A percentile compares a stretch with the other conserved stretches of the same genome.
Evolutionary conservation across 1,140 invertebrate genomes (phyloP).

Genomic region (Halictus rubicundus): DNA sequence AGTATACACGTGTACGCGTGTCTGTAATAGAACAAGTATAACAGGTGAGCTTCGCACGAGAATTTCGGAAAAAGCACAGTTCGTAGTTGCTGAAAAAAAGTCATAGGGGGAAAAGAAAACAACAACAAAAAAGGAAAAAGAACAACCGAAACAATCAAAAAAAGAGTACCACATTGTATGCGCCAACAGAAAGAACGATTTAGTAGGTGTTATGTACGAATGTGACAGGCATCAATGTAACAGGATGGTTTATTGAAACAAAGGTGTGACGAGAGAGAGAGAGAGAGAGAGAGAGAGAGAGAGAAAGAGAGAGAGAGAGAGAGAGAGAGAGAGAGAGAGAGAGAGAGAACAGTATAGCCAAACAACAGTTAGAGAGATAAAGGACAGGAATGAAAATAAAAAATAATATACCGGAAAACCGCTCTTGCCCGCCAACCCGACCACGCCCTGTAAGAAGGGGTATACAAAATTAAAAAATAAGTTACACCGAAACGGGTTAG

Average conservation of each 20-base stretch:
- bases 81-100: constrained; percentile 20
- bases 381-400: constrained; percentile 79
- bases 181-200: constrained; percentile 18
- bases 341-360: constrained; percentile 36
- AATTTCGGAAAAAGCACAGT: constrained; percentile 40
- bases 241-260: constrained; percentile 22
- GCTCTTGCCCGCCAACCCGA: constrained; percentile 90
- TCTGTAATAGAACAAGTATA: background rate
- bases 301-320: too few relatives aligned
- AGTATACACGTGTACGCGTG: background rate
- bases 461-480: constrained; percentile 79
- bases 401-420: constrained; percentile 92
- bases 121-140: background rate
- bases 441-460: constrained; percentile 86
- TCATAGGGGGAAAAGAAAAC: background rate
- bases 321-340: background rate
- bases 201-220: constrained; percentile 32
- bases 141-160: constrained; percentile 27
- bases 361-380: constrained; percentile 48
- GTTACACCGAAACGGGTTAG: constrained; percentile 58
- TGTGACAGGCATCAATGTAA: constrained; percentile 28
- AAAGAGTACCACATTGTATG: background rate
- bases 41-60: constrained; percentile 10
- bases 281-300: too few relatives aligned
- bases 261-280: constrained; percentile 18